Base-by-base conservation (phyloP, 1,140 invertebrate species). In the Bombus breviceps region DNA sequence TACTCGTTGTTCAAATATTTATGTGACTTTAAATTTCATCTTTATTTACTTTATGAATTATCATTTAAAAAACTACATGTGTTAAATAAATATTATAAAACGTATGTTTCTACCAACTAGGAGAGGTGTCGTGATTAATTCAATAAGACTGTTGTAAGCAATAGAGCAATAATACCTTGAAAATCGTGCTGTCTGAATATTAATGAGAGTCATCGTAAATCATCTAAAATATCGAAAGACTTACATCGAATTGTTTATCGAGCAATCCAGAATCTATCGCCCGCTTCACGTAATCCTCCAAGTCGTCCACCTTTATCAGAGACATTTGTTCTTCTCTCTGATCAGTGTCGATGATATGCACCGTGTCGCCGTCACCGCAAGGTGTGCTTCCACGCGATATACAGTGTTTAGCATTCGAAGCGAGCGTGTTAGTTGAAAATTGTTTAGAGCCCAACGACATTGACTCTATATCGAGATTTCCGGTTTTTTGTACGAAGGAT, bases 221-320 rank as follows among this genome's bases (percentile, higher is more conserved):
- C n/a, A 6, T 43, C 6, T 18, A 39, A 81, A 59, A 53, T 64
- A 73, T 18, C 34, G 2, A 66, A 68, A 22, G 2, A 59, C 74
- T 91, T 34, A 93, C 92, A n/a, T 79, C 81, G 57, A 92, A 92
- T 69, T 93, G 92, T 12, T 79, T 87, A 15, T 89, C 71, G 12
- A 93, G 69, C 18, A 85, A 37, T n/a, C 88, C 91, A 77, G 86
- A 87, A 5, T 89, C 74, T 68, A 92, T 83, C 10, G 90, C 89
- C 3, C 85, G 73, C 34, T 84, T 90, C 10, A 93, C 91, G 37
- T 93, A 93, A 69, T 91, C 82, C 37, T 91, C 91, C 39, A 93
- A 93, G 75, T 93, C 88, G 73, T 88, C 86, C 2, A 92, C 85
- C 32, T 92, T 90, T 2, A 89, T 78, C 18, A 88, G 66, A 22